These are phyloP conservation scores for Brachionus plicatilis DNA, from an alignment of 1,140 invertebrate genomes.

Conservation along the genomic window DNA sequence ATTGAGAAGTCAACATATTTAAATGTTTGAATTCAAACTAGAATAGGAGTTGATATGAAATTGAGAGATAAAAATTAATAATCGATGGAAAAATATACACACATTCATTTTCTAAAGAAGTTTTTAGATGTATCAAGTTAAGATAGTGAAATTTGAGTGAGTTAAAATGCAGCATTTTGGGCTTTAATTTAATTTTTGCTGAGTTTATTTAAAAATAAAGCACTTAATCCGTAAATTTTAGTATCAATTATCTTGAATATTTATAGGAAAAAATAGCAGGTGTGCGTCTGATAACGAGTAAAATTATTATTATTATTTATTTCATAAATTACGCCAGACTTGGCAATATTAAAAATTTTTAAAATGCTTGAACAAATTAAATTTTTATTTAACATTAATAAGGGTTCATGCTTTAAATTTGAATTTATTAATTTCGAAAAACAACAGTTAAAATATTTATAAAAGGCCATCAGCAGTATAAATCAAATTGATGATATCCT, in stretches of 20 bases:
- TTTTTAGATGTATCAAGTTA: neutral
- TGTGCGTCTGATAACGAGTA: neutral
- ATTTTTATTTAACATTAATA: no score
- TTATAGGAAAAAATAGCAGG: neutral
- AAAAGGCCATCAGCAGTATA: no score
- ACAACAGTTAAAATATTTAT: no score
- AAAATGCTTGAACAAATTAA: no score
- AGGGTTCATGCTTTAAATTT: no score
- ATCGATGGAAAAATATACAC: constrained; percentile 8
- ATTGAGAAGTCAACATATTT: constrained; percentile 27
- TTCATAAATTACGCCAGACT: no score
- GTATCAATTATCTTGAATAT: neutral
- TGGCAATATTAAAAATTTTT: no score
- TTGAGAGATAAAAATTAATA: constrained; percentile 10
- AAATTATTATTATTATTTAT: neutral
- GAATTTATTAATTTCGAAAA: no score
- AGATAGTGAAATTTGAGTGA: neutral
- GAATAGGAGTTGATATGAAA: constrained; percentile 4
- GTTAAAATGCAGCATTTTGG: neutral
- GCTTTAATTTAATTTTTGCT: neutral
- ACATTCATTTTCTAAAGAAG: neutral
- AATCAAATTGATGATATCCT: no score
- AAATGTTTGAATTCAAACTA: constrained; percentile 15
- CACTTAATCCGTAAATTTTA: neutral
- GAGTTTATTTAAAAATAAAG: neutral